Evolutionary conservation across 2,797 vertebrate species (phyloP).

Genomic region (Notamacropus eugenii): DNA sequence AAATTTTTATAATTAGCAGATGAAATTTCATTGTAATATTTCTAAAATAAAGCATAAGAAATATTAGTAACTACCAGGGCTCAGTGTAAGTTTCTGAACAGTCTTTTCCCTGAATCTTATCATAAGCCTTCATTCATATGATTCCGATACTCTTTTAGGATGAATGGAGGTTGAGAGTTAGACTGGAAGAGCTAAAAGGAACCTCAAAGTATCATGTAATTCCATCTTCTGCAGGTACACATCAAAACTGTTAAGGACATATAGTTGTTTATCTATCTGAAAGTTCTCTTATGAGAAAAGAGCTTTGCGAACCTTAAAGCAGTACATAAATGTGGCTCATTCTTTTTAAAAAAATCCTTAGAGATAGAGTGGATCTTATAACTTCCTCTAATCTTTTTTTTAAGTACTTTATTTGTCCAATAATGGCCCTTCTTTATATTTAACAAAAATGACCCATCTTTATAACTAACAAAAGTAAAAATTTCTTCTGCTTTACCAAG

Average conservation of each 20-base stretch:
- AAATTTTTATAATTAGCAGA: background rate
- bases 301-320: background rate
- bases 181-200: conserved; percentile 36
- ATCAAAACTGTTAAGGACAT: background rate
- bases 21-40: background rate
- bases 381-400: conserved; percentile 26
- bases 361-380: background rate
- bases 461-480: background rate
- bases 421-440: background rate
- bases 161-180: background rate
- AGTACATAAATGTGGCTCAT: conserved; percentile 4
- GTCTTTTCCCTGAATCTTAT: conserved; percentile 19
- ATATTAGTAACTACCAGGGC: background rate
- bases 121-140: conserved; percentile 4
- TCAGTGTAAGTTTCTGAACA: background rate
- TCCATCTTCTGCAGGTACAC: background rate
- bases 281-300: background rate
- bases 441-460: background rate
- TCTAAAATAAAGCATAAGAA: background rate
- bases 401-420: background rate
- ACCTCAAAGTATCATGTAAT: conserved; percentile 20
- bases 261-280: background rate
- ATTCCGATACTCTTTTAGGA: background rate
- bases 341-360: conserved; percentile 46
- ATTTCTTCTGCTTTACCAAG: background rate